These are phyloP conservation scores for Chascanopsetta lugubris DNA, from an alignment of 2,113 vertebrate genomes.

Conservation along the genomic window DNA sequence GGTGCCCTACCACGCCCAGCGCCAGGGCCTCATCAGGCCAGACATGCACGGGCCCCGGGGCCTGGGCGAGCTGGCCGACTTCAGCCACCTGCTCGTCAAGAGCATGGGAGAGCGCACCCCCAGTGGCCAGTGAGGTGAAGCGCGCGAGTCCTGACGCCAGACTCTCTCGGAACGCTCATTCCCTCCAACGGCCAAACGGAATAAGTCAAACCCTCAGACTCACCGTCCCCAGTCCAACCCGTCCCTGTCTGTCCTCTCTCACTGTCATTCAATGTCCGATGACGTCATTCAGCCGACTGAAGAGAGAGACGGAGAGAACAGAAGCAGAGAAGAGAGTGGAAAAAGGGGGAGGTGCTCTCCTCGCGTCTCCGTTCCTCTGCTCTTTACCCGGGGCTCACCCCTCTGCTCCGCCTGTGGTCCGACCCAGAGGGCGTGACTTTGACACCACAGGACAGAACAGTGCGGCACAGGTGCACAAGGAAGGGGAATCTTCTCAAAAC, in stretches of 20 bases:
- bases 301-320: slow-evolving; percentile 63
- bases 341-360: slow-evolving; percentile 43
- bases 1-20: slow-evolving; percentile 76
- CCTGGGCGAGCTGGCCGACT: slow-evolving; percentile 85
- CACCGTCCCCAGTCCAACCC: slow-evolving; percentile 55
- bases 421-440: slow-evolving; percentile 49
- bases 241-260: slow-evolving; percentile 70
- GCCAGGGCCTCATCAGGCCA: slow-evolving; percentile 73
- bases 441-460: slow-evolving; percentile 45
- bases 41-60: slow-evolving; percentile 73
- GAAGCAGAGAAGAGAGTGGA: slow-evolving; percentile 41
- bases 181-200: slow-evolving; percentile 63
- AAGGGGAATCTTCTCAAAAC: slow-evolving; percentile 40
- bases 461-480: slow-evolving; percentile 30
- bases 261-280: slow-evolving; percentile 72
- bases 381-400: slow-evolving; percentile 38
- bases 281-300: slow-evolving; percentile 64
- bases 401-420: slow-evolving; percentile 45
- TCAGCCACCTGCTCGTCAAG: slow-evolving; percentile 85
- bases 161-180: slow-evolving; percentile 58
- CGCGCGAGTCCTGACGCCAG: slow-evolving; percentile 29
- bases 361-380: slow-evolving; percentile 40
- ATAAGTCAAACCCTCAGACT: slow-evolving; percentile 63
- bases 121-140: slow-evolving; percentile 80
- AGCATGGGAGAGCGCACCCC: slow-evolving; percentile 87